Evolutionary conservation across 2,888 invertebrate species (phyloP).

Genomic region (Masnerella sp.): DNA sequence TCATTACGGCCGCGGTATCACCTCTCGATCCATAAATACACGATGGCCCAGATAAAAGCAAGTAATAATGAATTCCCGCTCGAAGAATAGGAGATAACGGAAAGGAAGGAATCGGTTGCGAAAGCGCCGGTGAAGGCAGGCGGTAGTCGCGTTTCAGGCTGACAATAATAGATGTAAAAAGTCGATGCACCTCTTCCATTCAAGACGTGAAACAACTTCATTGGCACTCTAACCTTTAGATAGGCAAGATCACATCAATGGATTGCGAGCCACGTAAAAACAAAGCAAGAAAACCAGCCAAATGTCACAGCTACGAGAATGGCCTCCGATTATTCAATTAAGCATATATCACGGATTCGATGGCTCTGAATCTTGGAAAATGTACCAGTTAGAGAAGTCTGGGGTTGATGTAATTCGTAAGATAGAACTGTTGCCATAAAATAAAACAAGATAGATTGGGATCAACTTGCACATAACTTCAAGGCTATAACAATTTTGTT

Average conservation of each 20-base stretch:
- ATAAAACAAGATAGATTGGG: too few species aligned
- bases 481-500: too few species aligned
- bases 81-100: constrained; percentile 49
- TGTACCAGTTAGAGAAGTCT: constrained; percentile 1
- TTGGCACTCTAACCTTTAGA: constrained; percentile 61
- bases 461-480: too few species aligned
- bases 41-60: constrained; percentile 54
- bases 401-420: neutral
- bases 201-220: constrained; percentile 58
- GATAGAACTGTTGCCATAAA: neutral
- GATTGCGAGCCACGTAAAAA: constrained; percentile 46
- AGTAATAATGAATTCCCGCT: constrained; percentile 50
- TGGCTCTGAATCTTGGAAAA: neutral
- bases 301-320: constrained; percentile 47
- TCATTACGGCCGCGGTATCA: constrained; percentile 55
- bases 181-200: constrained; percentile 57
- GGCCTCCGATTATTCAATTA: constrained; percentile 46
- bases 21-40: constrained; percentile 57
- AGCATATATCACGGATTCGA: constrained; percentile 3
- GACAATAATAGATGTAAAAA: constrained; percentile 59
- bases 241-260: constrained; percentile 59
- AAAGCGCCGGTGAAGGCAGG: constrained; percentile 53
- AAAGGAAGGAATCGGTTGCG: constrained; percentile 56
- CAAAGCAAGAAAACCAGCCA: constrained; percentile 55
- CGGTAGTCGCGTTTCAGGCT: constrained; percentile 50